Evolutionary conservation across 2,797 vertebrate species (phyloP).

Genomic region (Paramormyrops hopkinsi): DNA sequence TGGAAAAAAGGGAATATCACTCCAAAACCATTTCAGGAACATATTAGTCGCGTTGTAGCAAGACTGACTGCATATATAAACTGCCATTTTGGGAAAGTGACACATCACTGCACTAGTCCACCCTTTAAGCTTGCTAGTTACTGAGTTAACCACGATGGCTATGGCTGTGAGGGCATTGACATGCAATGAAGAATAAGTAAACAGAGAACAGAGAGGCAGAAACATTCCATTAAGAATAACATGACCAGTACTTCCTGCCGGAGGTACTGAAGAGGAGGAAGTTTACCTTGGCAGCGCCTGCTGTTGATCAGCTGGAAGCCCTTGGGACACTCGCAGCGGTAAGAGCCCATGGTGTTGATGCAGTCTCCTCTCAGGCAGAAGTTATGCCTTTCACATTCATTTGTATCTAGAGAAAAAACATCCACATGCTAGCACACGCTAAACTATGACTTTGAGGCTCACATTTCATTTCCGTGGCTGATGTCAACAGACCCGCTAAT

Average conservation of each 20-base stretch:
- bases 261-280: background rate
- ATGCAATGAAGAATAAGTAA: background rate
- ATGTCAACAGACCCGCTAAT: background rate
- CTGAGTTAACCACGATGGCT: background rate
- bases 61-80: background rate
- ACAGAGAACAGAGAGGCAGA: background rate
- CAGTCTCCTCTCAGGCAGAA: slow-evolving; percentile 79
- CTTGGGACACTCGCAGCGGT: slow-evolving; percentile 75
- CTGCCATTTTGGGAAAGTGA: background rate
- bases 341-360: slow-evolving; percentile 81
- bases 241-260: background rate
- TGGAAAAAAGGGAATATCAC: background rate
- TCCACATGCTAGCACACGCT: background rate
- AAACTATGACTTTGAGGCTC: background rate
- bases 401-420: slow-evolving; percentile 62
- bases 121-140: background rate
- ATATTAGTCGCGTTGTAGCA: background rate
- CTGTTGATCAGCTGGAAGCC: slow-evolving; percentile 72
- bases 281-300: slow-evolving; percentile 74
- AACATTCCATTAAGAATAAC: background rate
- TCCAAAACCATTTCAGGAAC: background rate
- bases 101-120: background rate
- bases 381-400: slow-evolving; percentile 73
- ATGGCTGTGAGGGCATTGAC: background rate
- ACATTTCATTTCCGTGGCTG: background rate